These are phyloP conservation scores for Caenorhabditis macrosperma DNA, from an alignment of 2,888 invertebrate genomes.

Conservation along the genomic window DNA sequence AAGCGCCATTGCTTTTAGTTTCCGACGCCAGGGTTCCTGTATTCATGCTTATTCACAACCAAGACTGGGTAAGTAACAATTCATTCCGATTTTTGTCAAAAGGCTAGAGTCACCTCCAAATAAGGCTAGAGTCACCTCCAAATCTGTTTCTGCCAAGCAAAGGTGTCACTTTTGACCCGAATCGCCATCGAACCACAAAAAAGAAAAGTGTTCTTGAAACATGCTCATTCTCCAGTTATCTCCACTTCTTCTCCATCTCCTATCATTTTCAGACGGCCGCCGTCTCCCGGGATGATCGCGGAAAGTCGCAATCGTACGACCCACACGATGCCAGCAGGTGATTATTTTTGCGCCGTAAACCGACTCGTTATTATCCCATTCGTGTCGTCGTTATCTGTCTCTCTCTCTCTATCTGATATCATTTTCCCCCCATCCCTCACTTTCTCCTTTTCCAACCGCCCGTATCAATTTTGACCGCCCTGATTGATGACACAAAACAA, in stretches of 20 bases:
- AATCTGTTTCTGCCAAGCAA: too few relatives aligned
- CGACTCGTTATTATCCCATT: constrained; percentile 18
- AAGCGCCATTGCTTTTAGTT: constrained; percentile 22
- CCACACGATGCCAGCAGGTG: constrained; percentile 55
- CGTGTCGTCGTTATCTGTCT: constrained; percentile 6
- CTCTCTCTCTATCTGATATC: constrained; percentile 13
- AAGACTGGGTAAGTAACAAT: constrained; percentile 59
- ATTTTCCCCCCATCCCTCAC: constrained; percentile 19
- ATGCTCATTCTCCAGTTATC: too few relatives aligned
- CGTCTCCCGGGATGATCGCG: constrained; percentile 64
- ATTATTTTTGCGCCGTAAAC: constrained; percentile 11
- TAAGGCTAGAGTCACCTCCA: too few relatives aligned
- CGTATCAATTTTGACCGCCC: constrained; percentile 40
- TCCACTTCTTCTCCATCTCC: constrained; percentile 3
- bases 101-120: too few relatives aligned
- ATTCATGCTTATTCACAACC: constrained; percentile 56
- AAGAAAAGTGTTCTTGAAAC: too few relatives aligned
- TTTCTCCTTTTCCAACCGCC: not conserved
- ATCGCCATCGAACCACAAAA: too few relatives aligned
- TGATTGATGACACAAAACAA: constrained; percentile 41
- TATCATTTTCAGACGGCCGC: constrained; percentile 65
- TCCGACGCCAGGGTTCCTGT: constrained; percentile 15
- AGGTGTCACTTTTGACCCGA: too few relatives aligned
- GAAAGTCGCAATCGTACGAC: constrained; percentile 63
- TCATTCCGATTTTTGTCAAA: too few relatives aligned